A percentile compares a stretch with the other conserved stretches of the same genome.
Conservation (phyloP, 2,113 vertebrate genomes). For the Pseudopipra pipra region DNA sequence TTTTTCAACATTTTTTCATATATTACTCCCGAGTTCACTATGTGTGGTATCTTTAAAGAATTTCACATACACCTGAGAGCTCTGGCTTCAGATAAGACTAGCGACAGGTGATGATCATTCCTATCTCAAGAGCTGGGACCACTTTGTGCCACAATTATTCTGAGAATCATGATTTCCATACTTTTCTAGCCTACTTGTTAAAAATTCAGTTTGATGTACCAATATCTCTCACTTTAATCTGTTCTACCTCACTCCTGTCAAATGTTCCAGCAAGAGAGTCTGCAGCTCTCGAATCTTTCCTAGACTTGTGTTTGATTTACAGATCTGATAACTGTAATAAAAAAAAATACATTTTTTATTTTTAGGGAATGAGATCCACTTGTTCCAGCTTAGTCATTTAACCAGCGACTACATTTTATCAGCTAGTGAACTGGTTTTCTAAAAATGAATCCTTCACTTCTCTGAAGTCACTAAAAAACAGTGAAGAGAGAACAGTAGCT, state of each 20-base stretch:
- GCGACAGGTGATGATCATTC: not conserved
- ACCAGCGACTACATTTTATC: not conserved
- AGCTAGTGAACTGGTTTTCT: not conserved
- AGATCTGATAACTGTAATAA: not conserved
- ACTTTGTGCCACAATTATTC: not conserved
- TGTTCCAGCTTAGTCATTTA: not conserved
- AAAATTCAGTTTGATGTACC: not conserved
- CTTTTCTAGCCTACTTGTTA: not conserved
- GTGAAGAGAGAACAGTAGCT: not conserved
- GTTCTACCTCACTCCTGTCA: not conserved
- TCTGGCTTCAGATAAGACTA: not conserved
- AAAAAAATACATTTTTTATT: not conserved
- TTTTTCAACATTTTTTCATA: not conserved
- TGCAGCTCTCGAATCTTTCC: not conserved
- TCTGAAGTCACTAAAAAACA: not conserved
- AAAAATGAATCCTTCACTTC: not conserved
- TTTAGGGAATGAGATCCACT: not conserved
- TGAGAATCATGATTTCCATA: not conserved
- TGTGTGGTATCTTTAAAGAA: not conserved
- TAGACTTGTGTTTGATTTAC: not conserved
- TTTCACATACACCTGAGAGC: not conserved
- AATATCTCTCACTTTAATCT: not conserved
- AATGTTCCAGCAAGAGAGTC: not conserved
- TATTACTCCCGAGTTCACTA: not conserved
- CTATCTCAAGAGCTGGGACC: not conserved